Percentiles rank a stretch among this genome's conserved stretches.
phyloP scores from a whole-genome alignment of 1,140 invertebrate genomes.

The Amphibalanus amphitrite region DNA sequence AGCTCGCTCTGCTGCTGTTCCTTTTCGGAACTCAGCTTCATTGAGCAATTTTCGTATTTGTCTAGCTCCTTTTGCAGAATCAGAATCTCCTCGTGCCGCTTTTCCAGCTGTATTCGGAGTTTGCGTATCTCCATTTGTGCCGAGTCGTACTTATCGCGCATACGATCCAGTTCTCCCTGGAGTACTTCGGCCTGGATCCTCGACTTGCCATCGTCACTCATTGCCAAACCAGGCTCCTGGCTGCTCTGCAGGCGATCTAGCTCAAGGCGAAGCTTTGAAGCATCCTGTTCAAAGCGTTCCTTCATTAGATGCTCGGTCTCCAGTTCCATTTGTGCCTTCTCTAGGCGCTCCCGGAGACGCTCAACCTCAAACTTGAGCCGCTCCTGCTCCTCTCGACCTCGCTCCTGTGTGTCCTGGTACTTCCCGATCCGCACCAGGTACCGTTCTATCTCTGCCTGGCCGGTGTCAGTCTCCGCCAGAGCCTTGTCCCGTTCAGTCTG shows the following conservation, averaged over 20 bases:
- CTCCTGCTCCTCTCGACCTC: slow-evolving; percentile 58
- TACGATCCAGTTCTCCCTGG: slow-evolving; percentile 45
- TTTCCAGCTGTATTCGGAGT: slow-evolving; percentile 31
- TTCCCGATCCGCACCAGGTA: slow-evolving; percentile 55
- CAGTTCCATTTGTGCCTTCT: slow-evolving; percentile 58
- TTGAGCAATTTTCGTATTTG: slow-evolving; percentile 22
- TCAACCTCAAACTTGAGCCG: slow-evolving; percentile 62
- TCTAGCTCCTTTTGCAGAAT: slow-evolving; percentile 32
- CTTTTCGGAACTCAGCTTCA: slow-evolving; percentile 58
- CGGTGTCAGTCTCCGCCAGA: slow-evolving; percentile 42
- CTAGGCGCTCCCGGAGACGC: slow-evolving; percentile 57
- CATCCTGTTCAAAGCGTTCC: slow-evolving; percentile 38
- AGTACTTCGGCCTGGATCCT: slow-evolving; percentile 47
- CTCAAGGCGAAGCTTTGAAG: slow-evolving; percentile 43
- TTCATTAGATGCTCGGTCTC: slow-evolving; percentile 46
- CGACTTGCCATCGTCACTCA: slow-evolving; percentile 50
- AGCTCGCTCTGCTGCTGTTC: slow-evolving; percentile 25
- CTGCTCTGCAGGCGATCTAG: slow-evolving; percentile 40
- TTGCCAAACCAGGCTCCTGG: neutral
- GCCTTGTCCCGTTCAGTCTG: slow-evolving; percentile 53
- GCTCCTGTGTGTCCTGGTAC: slow-evolving; percentile 53
- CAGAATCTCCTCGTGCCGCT: slow-evolving; percentile 30
- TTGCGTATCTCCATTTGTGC: slow-evolving; percentile 54
- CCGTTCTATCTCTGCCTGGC: slow-evolving; percentile 49
- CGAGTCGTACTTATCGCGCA: slow-evolving; percentile 51